Evolutionary conservation across 1,140 invertebrate species (phyloP).

Genomic region (Grapholita molesta): DNA sequence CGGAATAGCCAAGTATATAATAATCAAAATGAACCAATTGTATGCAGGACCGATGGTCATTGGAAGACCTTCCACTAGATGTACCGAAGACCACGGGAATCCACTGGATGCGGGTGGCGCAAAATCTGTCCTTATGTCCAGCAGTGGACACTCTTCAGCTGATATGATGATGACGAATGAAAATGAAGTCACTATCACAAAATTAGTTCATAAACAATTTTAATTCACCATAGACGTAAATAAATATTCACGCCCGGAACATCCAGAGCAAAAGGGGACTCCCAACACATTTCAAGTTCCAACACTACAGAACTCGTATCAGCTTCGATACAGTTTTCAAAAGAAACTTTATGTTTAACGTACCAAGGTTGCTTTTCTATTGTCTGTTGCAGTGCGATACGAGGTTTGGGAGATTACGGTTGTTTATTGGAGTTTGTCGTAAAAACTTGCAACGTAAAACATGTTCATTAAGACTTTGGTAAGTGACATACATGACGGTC

Average conservation of each 20-base stretch:
- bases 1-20: too few relatives aligned
- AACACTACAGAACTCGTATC: neutral
- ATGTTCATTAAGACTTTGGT: conserved; percentile 35
- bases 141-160: too few relatives aligned
- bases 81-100: too few relatives aligned
- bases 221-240: neutral
- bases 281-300: neutral
- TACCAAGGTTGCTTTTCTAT: neutral
- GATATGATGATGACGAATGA: too few relatives aligned
- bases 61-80: too few relatives aligned
- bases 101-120: too few relatives aligned
- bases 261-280: neutral
- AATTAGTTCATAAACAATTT: neutral
- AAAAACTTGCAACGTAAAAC: conserved; percentile 39
- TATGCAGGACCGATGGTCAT: too few relatives aligned
- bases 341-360: neutral
- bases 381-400: neutral
- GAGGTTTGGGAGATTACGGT: neutral
- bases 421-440: conserved; percentile 28
- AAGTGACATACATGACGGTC: conserved; percentile 22
- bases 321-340: neutral
- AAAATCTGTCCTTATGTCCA: too few relatives aligned
- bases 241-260: neutral
- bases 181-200: neutral
- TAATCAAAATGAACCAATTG: too few relatives aligned